Conservation (phyloP, 2,113 vertebrate species). For the Epinephelus fuscoguttatus region DNA sequence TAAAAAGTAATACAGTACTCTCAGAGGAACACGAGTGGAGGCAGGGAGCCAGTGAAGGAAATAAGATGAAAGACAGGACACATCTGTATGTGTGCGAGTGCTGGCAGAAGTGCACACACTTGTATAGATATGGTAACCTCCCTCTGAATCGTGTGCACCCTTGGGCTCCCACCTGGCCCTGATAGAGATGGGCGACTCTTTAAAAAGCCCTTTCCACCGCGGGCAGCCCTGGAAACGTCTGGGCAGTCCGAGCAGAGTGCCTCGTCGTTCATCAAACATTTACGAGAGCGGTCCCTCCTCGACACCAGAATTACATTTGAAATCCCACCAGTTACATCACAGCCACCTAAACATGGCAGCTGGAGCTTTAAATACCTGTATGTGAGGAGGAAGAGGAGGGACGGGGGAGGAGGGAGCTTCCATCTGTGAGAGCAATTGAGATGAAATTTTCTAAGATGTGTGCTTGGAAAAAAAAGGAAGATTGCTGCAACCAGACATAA, state of each 20-base stretch:
- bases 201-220: conserved; percentile 63
- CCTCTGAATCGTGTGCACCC: conserved; percentile 54
- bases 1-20: conserved; percentile 35
- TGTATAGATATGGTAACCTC: conserved; percentile 40
- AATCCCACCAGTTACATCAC: conserved; percentile 70
- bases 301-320: conserved; percentile 76
- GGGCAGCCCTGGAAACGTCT: conserved; percentile 36
- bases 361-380: conserved; percentile 66
- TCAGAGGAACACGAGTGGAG: conserved; percentile 17
- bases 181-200: conserved; percentile 39
- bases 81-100: conserved; percentile 1
- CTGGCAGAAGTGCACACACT: conserved; percentile 22
- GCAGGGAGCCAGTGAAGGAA: conserved; percentile 20
- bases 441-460: conserved; percentile 24
- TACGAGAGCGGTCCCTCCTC: conserved; percentile 52
- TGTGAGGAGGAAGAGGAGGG: not conserved
- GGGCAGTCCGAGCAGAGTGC: conserved; percentile 54
- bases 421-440: conserved; percentile 19
- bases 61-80: conserved; percentile 9
- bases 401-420: not conserved
- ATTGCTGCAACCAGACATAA: not conserved
- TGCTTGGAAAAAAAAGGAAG: conserved; percentile 10
- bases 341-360: conserved; percentile 61
- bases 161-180: conserved; percentile 69
- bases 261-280: conserved; percentile 76